Base-by-base conservation (phyloP, 2,888 invertebrate species). In the Capitulum mitella region DNA sequence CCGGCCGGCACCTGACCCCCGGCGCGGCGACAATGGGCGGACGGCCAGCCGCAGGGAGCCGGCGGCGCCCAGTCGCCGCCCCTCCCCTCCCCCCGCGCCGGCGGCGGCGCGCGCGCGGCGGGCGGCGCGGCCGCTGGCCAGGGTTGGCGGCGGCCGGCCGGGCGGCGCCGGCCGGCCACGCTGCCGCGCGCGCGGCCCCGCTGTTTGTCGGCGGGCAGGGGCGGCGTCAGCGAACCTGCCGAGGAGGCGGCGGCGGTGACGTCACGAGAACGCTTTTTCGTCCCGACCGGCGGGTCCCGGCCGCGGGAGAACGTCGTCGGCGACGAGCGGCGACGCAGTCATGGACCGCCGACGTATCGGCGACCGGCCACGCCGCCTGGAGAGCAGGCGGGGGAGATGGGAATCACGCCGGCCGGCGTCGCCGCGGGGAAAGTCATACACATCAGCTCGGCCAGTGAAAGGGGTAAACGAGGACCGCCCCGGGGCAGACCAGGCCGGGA, bases 1-100 rank as follows among this genome's bases (percentile, higher is more conserved):
- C 43, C 43, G 43, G 58, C n/a, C 51, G 58, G n/a, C 29, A 58
- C 58, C 58, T 58, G 58, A 58, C 58, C 29, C 58, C 58, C 58
- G n/a, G 22, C 12, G 22, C 58, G n/a, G 58, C 58, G n/a, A n/a
- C 58, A n/a, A n/a, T 58, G 58, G 6, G 29, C n/a, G 58, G 58
- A 58, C 58, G 29, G 58, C 43, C 12, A 43, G 43, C 43, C 43
- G 6, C 6, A 43, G 6, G 6, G 58, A 19, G 29, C n/a, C 6
- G 22, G 51, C 16, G 51, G 29, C n/a, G 58, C n/a, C n/a, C 6
- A 2, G 58, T 5, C n/a, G 58, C 58, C 58, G n/a, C 58, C n/a
- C 58, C 10, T n/a, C 58, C 58, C n/a, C 58, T 29, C n/a, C 58
- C 29, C 5, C 5, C 58, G n/a, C 58, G n/a, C 10, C 58, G 58